phyloP scores from a whole-genome alignment of 2,113 vertebrate genomes.

The Cryptoleucopteryx plumbea region DNA sequence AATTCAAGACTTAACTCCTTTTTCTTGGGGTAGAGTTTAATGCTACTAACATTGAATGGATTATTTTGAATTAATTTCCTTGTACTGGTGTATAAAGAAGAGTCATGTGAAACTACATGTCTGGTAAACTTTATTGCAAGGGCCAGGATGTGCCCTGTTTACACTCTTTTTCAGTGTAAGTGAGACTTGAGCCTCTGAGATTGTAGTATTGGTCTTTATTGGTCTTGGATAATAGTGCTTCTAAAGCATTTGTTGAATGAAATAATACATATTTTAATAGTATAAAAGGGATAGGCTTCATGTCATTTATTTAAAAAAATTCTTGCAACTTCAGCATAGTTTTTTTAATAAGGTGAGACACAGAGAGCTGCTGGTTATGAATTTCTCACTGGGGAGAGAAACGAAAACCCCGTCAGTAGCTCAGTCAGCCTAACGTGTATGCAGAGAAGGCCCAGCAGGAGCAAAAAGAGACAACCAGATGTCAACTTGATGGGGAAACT shows the following conservation, averaged over 20 bases:
- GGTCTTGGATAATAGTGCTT: not conserved
- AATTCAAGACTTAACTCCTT: not conserved
- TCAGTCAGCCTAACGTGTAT: not conserved
- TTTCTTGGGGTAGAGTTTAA: not conserved
- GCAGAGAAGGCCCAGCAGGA: not conserved
- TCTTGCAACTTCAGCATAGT: not conserved
- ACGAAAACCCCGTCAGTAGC: slow-evolving; percentile 17
- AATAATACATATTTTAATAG: not conserved
- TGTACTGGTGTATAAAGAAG: not conserved
- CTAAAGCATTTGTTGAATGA: not conserved
- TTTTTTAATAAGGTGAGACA: slow-evolving; percentile 14
- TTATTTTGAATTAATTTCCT: not conserved
- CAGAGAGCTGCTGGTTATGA: not conserved
- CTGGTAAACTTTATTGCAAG: not conserved
- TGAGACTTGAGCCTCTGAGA: not conserved
- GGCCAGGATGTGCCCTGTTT: not conserved
- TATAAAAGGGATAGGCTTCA: not conserved
- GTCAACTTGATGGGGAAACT: slow-evolving; percentile 17
- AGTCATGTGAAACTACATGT: not conserved
- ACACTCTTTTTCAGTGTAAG: not conserved
- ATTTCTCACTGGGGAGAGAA: slow-evolving; percentile 14
- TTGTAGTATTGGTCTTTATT: not conserved
- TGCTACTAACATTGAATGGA: not conserved
- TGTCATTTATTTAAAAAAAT: not conserved
- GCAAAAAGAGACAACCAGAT: slow-evolving; percentile 26